Conservation (phyloP, 2,797 vertebrate genomes). For the Arrhamphus sclerolepis region DNA sequence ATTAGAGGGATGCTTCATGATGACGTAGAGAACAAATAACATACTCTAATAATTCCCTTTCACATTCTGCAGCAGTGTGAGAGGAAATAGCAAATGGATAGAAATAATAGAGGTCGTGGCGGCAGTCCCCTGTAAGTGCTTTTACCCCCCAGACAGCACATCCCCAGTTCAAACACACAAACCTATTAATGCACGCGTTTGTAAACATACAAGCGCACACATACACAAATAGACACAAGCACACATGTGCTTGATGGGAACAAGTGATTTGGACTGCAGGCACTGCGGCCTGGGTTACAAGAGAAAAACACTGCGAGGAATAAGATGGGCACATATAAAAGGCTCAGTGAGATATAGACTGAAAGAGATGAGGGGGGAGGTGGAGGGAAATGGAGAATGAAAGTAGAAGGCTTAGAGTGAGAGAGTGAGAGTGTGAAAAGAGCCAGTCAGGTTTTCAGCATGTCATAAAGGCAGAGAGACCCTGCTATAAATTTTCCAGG, state of each 20-base stretch:
- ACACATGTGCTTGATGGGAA: conserved; percentile 23
- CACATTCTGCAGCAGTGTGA: conserved; percentile 42
- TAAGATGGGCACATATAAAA: conserved; percentile 24
- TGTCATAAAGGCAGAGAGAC: conserved; percentile 37
- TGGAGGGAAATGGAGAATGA: conserved; percentile 10
- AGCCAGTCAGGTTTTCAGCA: conserved; percentile 29
- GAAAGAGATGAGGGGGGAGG: conserved; percentile 3
- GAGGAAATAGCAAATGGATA: conserved; percentile 64
- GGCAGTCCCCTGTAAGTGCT: conserved; percentile 50
- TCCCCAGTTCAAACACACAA: conserved; percentile 27
- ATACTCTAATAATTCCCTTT: conserved; percentile 63
- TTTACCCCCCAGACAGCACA: conserved; percentile 45
- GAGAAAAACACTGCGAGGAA: conserved; percentile 26
- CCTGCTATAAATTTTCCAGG: conserved; percentile 55
- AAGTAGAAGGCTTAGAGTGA: conserved; percentile 22
- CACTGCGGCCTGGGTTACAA: conserved; percentile 27
- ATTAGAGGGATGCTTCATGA: conserved; percentile 68
- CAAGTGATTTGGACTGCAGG: conserved; percentile 37
- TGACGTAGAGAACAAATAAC: conserved; percentile 67
- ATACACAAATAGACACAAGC: conserved; percentile 7
- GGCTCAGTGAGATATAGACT: conserved; percentile 19
- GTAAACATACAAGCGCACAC: conserved; percentile 14
- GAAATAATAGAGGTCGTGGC: conserved; percentile 62
- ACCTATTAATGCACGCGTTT: conserved; percentile 37
- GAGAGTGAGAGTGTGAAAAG: conserved; percentile 34